Base-by-base conservation (phyloP, 2,888 invertebrate species). In the Melanargia galathea region DNA sequence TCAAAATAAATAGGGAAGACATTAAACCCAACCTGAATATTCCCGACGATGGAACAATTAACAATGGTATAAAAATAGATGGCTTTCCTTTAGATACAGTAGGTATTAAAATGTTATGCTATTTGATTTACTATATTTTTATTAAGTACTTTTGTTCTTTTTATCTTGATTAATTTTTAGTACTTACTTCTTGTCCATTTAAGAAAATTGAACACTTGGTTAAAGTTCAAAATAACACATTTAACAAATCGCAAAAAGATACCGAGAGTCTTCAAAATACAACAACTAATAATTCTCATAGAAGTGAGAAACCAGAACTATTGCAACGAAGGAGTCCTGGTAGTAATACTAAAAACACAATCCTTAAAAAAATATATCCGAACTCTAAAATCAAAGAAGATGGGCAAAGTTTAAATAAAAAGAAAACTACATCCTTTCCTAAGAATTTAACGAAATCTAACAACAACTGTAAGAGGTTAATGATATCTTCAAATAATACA, bases 301-400 rank as follows among this genome's bases (percentile, higher is more conserved):
- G 18, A 22, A 10, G 6, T 35, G 38, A 35, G 16, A 56, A 20
- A 49, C 49, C 22, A 10, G 46, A 51, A 62, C 8, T n/a, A 38
- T 18, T 57, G 5, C 26, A 40, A 22, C 57, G 30, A 40, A 43
- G 33, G 11, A 57, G 57, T 57, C 55, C 40, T 43, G 33, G 13
- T 30, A 51, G 7, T 30, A 62, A 30, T 46, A 45, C 52, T 7
- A 67, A 56, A 57, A 52, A n/a, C 46, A 62, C 35, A 38, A 49
- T 57, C 33, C 20, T 60, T 16, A 62, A 52, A 57, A 64, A 64
- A 52, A n/a, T 38, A 7, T 56, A 45, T 24, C 26, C 35, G 10
- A 26, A 13, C 16, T 20, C 43, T 11, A 57, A 57, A 45, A 62
- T 3, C 16, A 62, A 57, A 30, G 43, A 51, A 8, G 40, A 43